These are phyloP conservation scores for Periophthalmodon schlosseri DNA, from an alignment of 2,113 vertebrate species.

Conservation along the genomic window DNA sequence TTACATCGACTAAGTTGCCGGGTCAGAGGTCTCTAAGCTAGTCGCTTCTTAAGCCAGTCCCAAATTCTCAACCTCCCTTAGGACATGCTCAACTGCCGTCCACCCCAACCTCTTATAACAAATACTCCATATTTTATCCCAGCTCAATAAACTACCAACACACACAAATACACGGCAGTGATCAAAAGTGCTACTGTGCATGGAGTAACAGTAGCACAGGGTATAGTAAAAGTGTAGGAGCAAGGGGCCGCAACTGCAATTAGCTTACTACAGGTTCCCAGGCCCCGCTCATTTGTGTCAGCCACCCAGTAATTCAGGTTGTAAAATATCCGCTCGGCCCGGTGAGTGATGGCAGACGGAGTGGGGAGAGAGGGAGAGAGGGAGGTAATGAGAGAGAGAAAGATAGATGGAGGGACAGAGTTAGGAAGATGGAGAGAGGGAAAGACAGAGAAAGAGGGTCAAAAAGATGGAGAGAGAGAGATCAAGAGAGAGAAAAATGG, in stretches of 20 bases:
- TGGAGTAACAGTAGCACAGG: constrained; percentile 32
- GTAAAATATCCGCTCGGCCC: constrained; percentile 67
- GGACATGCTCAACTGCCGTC: constrained; percentile 14
- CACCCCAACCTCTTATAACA: constrained; percentile 25
- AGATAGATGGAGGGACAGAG: too few species aligned
- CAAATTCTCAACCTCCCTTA: constrained; percentile 27
- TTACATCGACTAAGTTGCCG: background rate
- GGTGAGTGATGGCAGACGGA: constrained; percentile 50
- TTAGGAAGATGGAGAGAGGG: too few species aligned
- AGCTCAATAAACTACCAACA: constrained; percentile 12
- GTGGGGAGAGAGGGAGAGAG: constrained; percentile 26
- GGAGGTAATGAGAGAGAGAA: too few species aligned
- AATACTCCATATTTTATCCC: constrained; percentile 26
- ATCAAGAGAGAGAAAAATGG: too few species aligned
- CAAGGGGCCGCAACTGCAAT: constrained; percentile 65
- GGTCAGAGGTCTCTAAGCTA: constrained; percentile 15
- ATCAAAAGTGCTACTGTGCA: constrained; percentile 4
- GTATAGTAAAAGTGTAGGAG: constrained; percentile 58
- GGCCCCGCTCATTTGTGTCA: constrained; percentile 78
- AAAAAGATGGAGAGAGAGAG: too few species aligned
- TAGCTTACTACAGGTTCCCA: constrained; percentile 73
- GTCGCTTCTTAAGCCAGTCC: background rate
- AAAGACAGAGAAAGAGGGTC: too few species aligned
- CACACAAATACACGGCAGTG: constrained; percentile 1
- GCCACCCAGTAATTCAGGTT: constrained; percentile 70